Conservation (phyloP, 2,888 invertebrate species). For the Sesia bembeciformis region DNA sequence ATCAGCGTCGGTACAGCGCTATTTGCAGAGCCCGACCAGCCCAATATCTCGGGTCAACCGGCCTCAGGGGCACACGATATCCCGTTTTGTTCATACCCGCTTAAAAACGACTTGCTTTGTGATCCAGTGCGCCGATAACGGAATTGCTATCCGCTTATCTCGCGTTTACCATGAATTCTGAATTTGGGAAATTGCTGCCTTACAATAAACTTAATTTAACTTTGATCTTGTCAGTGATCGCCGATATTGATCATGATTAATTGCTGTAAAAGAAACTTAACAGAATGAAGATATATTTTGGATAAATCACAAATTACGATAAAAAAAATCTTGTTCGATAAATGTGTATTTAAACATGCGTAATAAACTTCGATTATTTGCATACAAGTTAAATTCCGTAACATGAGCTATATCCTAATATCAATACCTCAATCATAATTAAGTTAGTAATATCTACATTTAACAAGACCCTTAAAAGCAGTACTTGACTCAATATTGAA, state of each 20-base stretch:
- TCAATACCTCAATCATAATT: no score
- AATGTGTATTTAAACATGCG: no score
- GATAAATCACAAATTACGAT: no score
- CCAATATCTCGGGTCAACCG: slow-evolving; percentile 47
- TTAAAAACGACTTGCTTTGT: slow-evolving; percentile 51
- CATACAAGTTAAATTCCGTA: no score
- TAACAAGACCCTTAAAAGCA: not conserved
- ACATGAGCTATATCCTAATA: no score
- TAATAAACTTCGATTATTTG: no score
- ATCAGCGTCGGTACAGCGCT: slow-evolving; percentile 16
- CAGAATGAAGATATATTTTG: no score
- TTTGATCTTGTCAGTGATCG: not conserved
- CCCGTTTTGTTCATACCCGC: slow-evolving; percentile 46
- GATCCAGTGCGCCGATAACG: slow-evolving; percentile 37
- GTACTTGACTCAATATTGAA: not conserved
- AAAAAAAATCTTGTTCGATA: no score
- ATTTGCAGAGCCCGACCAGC: slow-evolving; percentile 36
- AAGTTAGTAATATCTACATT: not conserved
- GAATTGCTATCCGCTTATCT: slow-evolving; percentile 47
- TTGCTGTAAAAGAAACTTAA: not conserved
- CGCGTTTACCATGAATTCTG: slow-evolving; percentile 30
- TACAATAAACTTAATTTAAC: not conserved
- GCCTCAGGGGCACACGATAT: slow-evolving; percentile 33
- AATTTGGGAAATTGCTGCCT: not conserved
- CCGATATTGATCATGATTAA: not conserved